These are phyloP conservation scores for Notarius lentiginosus DNA, from an alignment of 2,113 vertebrate species.

Conservation along the genomic window DNA sequence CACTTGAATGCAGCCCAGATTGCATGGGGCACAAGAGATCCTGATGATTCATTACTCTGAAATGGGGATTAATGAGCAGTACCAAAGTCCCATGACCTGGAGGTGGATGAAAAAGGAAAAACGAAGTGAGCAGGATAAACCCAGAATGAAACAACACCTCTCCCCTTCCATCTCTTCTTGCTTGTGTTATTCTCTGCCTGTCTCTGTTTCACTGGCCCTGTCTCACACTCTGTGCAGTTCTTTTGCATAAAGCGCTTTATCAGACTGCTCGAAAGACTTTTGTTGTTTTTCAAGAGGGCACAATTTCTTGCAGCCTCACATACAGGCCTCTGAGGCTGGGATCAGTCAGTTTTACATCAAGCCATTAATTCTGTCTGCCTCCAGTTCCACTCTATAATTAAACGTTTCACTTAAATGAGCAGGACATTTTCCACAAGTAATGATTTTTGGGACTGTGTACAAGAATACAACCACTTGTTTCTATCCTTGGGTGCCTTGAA, in stretches of 20 bases:
- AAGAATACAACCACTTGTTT: conserved; percentile 15
- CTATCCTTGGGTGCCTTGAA: neutral
- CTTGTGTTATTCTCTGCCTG: neutral
- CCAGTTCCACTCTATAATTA: conserved; percentile 52
- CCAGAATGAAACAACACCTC: neutral
- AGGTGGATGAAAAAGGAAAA: conserved; percentile 5
- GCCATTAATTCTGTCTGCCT: conserved; percentile 43
- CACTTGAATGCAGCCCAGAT: neutral
- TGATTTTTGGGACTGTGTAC: conserved; percentile 41
- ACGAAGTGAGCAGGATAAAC: neutral
- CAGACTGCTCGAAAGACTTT: neutral
- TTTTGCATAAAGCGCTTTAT: neutral
- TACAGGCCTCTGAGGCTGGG: conserved; percentile 31
- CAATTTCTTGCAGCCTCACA: conserved; percentile 31
- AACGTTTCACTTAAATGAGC: conserved; percentile 52
- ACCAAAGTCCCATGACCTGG: conserved; percentile 12
- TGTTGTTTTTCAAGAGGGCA: conserved; percentile 17
- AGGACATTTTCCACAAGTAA: conserved; percentile 46
- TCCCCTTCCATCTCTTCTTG: neutral
- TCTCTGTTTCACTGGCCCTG: neutral
- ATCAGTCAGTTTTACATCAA: conserved; percentile 40
- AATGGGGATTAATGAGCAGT: conserved; percentile 20
- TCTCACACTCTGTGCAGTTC: neutral
- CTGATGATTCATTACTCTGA: conserved; percentile 19
- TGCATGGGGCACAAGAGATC: neutral